Evolutionary conservation across 2,797 vertebrate species (phyloP), one percentile per base, ranked within the genome.

Genomic region (Coregonus suidteri): DNA sequence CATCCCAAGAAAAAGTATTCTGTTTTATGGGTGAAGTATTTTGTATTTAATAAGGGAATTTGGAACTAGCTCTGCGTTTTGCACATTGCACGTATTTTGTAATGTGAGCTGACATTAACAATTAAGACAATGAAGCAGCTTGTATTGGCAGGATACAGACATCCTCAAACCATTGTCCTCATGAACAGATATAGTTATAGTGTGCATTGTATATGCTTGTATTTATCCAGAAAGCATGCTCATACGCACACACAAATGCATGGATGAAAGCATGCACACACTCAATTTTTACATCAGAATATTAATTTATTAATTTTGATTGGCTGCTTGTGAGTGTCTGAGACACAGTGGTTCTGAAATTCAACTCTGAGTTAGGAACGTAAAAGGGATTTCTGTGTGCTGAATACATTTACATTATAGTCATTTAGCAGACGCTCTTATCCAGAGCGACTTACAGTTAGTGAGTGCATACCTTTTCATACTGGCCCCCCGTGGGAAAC

Each of bases 1-100:
- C 70, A 76, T 81, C 72, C 79, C 4, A 7, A 14, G 54, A 62
- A 37, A 80, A 82, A 67, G 20, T 66, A 84, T 79, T 81, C 66
- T 79, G 76, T 15, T 25, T 56, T 69, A 51, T 75, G 34, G 79
- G 78, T 74, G 74, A 77, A 47, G 79, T 62, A 71, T 75, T 53
- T 79, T 78, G 64, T 80, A 30, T 85, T 74, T 74, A 41, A 69
- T 67, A 72, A 69, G 74, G 68, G 68, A 16, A 78, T n/a, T 52
- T 74, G 75, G 47, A 64, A 64, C 72, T 70, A 52, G 51, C 67
- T 75, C n/a, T 75, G 20, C 5, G 18, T n/a, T 71, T n/a, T 41
- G 51, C 15, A 64, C 54, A 54, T 31, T 67, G 64, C 76, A 52
- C 15, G n/a, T 14, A 71, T 41, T 67, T 78, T 80, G 2, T 37